phyloP scores from a whole-genome alignment of 2,888 invertebrate species.

The Mythimna vitellina region DNA sequence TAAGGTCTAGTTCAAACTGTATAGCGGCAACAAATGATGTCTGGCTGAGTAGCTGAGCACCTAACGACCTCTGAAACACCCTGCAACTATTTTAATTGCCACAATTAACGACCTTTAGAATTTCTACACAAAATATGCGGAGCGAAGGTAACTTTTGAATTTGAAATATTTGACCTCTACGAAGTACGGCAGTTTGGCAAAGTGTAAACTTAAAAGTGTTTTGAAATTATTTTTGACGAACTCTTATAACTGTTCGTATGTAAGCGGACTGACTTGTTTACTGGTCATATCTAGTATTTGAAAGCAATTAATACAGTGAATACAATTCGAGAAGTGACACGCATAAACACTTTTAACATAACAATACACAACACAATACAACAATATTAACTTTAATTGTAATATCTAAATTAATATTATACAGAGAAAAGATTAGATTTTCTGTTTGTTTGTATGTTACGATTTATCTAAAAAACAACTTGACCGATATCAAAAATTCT shows the following conservation, averaged over 20 bases:
- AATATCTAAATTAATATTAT: too few species aligned
- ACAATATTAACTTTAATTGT: too few species aligned
- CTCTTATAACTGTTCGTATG: too few species aligned
- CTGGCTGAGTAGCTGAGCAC: constrained; percentile 9
- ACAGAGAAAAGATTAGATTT: too few species aligned
- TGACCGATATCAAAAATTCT: too few species aligned
- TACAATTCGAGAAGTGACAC: too few species aligned
- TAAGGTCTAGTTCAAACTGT: neutral
- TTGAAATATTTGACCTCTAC: constrained; percentile 33
- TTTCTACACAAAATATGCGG: constrained; percentile 36
- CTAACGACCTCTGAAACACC: constrained; percentile 31
- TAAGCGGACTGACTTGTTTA: neutral
- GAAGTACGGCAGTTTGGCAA: constrained; percentile 4
- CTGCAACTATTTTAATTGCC: constrained; percentile 43
- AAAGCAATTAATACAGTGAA: neutral
- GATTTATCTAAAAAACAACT: too few species aligned
- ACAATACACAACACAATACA: too few species aligned
- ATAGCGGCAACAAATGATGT: constrained; percentile 2
- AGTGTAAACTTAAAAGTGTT: neutral
- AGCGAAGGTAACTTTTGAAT: constrained; percentile 29
- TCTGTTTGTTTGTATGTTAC: too few species aligned
- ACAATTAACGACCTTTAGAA: constrained; percentile 39
- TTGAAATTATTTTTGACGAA: neutral
- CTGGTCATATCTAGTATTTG: neutral
- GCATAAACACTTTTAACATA: too few species aligned